Percentiles rank a stretch among this genome's conserved stretches.
These are phyloP conservation scores for Xiphophorus couchianus DNA, from an alignment of 2,113 vertebrate species.

Conservation along the genomic window DNA sequence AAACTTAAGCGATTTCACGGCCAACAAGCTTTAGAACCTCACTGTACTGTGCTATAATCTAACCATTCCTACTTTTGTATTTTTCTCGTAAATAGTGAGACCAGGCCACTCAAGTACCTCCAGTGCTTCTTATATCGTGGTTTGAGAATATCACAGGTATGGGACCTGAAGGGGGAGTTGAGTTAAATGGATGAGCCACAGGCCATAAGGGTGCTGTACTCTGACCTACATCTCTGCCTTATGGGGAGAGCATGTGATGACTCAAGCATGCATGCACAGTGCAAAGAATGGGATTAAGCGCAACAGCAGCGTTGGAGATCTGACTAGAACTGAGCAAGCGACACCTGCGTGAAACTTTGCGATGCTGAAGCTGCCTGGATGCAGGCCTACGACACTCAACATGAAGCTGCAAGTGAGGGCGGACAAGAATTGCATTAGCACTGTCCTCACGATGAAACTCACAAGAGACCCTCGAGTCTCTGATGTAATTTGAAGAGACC, in stretches of 20 bases:
- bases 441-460: conserved; percentile 10
- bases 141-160: background rate
- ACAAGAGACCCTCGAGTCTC: conserved; percentile 33
- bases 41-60: too few species aligned
- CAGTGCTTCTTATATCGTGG: background rate
- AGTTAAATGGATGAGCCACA: conserved; percentile 25
- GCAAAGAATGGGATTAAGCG: conserved; percentile 34
- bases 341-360: conserved; percentile 21
- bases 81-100: too few species aligned
- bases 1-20: too few species aligned
- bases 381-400: background rate
- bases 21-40: too few species aligned
- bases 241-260: conserved; percentile 31
- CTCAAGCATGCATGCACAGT: conserved; percentile 15
- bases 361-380: background rate
- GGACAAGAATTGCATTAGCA: background rate
- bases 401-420: background rate
- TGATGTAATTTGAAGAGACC: conserved; percentile 36
- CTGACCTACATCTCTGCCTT: conserved; percentile 59
- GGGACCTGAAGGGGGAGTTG: background rate
- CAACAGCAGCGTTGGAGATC: conserved; percentile 12
- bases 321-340: conserved; percentile 34
- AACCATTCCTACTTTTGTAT: too few species aligned
- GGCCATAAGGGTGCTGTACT: conserved; percentile 8
- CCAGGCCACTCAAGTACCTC: background rate